phyloP scores from a whole-genome alignment of 2,797 vertebrate genomes.

The Astyanax mexicanus region DNA sequence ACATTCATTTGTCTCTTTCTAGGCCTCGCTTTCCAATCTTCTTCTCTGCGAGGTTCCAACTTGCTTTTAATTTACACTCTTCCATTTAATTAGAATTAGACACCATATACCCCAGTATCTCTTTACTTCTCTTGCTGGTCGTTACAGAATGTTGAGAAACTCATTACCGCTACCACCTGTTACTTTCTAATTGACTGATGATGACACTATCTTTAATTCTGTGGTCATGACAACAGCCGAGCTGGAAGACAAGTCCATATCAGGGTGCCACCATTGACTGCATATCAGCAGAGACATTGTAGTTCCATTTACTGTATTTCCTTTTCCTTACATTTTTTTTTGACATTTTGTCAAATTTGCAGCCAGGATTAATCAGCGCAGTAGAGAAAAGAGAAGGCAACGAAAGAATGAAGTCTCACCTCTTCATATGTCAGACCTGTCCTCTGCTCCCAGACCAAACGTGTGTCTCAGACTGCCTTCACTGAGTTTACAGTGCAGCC shows the following conservation, averaged over 20 bases:
- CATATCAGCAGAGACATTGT: no score
- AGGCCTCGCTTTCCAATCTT: neutral
- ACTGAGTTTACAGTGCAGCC: no score
- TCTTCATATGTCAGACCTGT: no score
- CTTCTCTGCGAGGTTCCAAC: neutral
- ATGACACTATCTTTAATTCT: no score
- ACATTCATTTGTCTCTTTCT: slow-evolving; percentile 20
- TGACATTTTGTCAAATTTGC: no score
- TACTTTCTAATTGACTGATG: neutral
- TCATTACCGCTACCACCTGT: neutral
- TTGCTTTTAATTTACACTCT: slow-evolving; percentile 7
- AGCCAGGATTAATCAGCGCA: no score
- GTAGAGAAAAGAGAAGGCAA: no score
- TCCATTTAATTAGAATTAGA: slow-evolving; percentile 17
- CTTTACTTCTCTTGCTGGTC: neutral
- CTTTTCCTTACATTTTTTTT: no score
- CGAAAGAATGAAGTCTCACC: no score
- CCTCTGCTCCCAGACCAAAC: no score
- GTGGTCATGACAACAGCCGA: neutral
- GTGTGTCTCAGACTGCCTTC: no score
- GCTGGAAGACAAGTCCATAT: neutral
- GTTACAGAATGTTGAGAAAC: neutral
- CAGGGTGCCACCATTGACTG: neutral
- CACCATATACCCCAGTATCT: neutral
- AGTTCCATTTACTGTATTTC: no score